Evolutionary conservation across 2,888 invertebrate genomes (phyloP).

Genomic region (Drosophila quinaria): DNA sequence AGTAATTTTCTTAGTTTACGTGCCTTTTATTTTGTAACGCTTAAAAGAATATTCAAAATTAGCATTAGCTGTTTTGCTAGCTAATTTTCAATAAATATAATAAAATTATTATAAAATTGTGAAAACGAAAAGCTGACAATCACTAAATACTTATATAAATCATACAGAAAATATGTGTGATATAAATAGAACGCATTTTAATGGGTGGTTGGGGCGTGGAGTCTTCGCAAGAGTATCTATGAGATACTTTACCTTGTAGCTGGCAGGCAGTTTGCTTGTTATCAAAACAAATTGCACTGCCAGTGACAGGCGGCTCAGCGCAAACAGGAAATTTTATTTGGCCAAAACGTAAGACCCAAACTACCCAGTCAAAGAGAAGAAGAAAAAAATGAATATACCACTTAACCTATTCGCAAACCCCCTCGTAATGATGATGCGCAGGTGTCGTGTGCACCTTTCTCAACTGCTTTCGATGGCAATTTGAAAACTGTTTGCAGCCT

Average conservation of each 20-base stretch:
- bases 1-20: too few relatives aligned
- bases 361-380: constrained; percentile 20
- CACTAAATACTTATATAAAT: background rate
- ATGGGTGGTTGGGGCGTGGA: background rate
- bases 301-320: constrained; percentile 50
- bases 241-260: constrained; percentile 32
- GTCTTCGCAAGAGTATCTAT: constrained; percentile 16
- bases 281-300: constrained; percentile 74
- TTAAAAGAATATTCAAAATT: too few relatives aligned
- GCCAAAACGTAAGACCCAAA: constrained; percentile 41
- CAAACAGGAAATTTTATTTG: constrained; percentile 70
- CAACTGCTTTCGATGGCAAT: constrained; percentile 48
- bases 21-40: too few relatives aligned
- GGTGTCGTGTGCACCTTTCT: constrained; percentile 75
- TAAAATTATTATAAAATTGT: background rate
- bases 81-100: too few relatives aligned
- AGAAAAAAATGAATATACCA: constrained; percentile 46
- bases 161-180: background rate
- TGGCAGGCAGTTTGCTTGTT: constrained; percentile 51
- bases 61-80: too few relatives aligned
- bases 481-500: constrained; percentile 45
- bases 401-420: constrained; percentile 57
- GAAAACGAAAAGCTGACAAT: background rate
- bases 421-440: constrained; percentile 80
- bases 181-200: constrained; percentile 1